Base-by-base conservation (phyloP, 2,113 vertebrate genomes). In the Dipodomys stephensi region DNA sequence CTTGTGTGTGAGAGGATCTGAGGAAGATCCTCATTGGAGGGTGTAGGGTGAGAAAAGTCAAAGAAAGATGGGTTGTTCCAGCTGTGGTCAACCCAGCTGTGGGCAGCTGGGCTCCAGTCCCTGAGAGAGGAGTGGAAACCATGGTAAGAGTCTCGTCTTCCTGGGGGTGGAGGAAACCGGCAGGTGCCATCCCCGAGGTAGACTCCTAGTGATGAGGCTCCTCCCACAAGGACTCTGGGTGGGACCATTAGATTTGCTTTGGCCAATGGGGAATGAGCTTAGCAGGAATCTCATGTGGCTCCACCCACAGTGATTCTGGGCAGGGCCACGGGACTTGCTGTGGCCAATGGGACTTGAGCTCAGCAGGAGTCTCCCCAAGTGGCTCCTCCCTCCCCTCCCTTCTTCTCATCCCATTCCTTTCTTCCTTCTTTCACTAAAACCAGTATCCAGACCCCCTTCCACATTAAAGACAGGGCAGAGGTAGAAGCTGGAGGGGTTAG, bases 111-210 rank as follows among this genome's bases (percentile, higher is more conserved):
- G 25, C 1, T 60, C 76, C 4, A 10, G 27, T 18, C 71, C 11
- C 46, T 13, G 27, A 78, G 64, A 90, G 62, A 60, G 15, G 7
- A 9, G 4, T 2, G 23, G 81, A 53, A 35, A 28, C 60, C 1
- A 7, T 16, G 6, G 9, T 4, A 20, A 65, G 32, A 46, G 0
- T 7, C n/a, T 22, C 39, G 39, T 30, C 69, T 28, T 7, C 2
- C 22, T 18, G 53, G n/a, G 16, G 13, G 4, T 0, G 0, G 25
- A 27, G 49, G 28, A 23, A 22, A 32, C 4, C 6, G n/a, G 46
- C 0, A 0, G 8, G 9, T 27, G 22, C 4, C 35, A 4, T 3
- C 39, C 1, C 83, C 8, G 20, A 25, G 4, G 18, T 0, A 6
- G 53, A 18, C 0, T 25, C 62, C 3, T 11, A 30, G 10, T 12